phyloP scores from a whole-genome alignment of 1,140 invertebrate species.

The Radopholus similis region DNA sequence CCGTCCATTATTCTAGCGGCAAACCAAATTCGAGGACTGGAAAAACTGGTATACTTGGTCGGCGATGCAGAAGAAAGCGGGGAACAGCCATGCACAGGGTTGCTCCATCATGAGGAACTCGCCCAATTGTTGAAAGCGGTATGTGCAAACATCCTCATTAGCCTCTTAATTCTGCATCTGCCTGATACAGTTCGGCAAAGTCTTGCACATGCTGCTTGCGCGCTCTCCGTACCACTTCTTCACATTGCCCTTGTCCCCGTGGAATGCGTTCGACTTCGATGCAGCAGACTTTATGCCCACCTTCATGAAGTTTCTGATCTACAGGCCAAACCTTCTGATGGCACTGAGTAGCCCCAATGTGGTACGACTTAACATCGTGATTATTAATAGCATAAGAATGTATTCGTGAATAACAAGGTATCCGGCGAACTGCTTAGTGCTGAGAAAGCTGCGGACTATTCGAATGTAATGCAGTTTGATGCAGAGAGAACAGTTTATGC shows the following conservation, averaged over 20 bases:
- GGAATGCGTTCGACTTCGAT: conserved; percentile 53
- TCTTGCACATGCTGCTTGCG: conserved; percentile 49
- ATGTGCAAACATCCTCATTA: conserved; percentile 11
- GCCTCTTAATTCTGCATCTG: background rate
- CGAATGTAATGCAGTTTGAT: background rate
- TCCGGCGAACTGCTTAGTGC: conserved; percentile 38
- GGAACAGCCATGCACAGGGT: background rate
- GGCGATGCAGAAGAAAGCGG: conserved; percentile 50
- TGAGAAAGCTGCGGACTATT: background rate
- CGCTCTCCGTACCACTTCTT: conserved; percentile 54
- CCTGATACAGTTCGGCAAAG: conserved; percentile 49
- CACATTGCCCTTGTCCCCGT: conserved; percentile 44
- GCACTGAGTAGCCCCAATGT: conserved; percentile 51
- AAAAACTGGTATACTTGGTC: conserved; percentile 56
- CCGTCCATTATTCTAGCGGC: conserved; percentile 36
- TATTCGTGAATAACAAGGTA: conserved; percentile 19
- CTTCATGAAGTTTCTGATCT: conserved; percentile 53
- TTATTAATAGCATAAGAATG: background rate
- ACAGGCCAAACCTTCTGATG: conserved; percentile 49
- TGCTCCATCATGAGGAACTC: conserved; percentile 50
- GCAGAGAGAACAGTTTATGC: too few relatives aligned
- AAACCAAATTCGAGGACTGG: conserved; percentile 44
- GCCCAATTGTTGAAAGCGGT: conserved; percentile 50
- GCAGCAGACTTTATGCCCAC: conserved; percentile 52
- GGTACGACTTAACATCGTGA: conserved; percentile 20